Evolutionary conservation across 1,140 invertebrate genomes (phyloP).

Genomic region (Hydropsyche tenuis): DNA sequence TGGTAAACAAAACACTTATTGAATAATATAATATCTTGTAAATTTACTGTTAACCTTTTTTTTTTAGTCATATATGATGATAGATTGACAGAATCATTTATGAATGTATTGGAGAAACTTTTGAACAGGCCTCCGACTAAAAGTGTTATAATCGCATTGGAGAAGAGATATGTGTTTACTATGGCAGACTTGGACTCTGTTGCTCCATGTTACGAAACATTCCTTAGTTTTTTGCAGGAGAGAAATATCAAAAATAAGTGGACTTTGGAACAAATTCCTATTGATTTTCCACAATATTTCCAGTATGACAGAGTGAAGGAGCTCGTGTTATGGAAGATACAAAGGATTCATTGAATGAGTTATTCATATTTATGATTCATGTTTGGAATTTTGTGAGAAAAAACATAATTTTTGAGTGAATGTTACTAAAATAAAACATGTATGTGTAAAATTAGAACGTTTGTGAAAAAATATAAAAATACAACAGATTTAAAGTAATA

Average conservation of each 20-base stretch:
- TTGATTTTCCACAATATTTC: constrained; percentile 85
- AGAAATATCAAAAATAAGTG: constrained; percentile 61
- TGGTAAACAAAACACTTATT: constrained; percentile 63
- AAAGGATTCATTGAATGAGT: too few relatives aligned
- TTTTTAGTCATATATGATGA: constrained; percentile 86
- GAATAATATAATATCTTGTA: too few relatives aligned
- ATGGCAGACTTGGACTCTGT: constrained; percentile 77
- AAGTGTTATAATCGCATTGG: constrained; percentile 78
- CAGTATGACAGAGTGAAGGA: constrained; percentile 80
- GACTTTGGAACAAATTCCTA: constrained; percentile 67
- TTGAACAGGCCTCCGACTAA: constrained; percentile 67
- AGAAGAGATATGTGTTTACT: constrained; percentile 88
- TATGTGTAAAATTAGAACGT: too few relatives aligned
- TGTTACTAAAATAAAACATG: too few relatives aligned
- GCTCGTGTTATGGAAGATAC: constrained; percentile 77
- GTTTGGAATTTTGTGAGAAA: too few relatives aligned
- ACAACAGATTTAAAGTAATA: too few relatives aligned
- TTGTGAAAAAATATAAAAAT: too few relatives aligned
- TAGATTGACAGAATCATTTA: constrained; percentile 81
- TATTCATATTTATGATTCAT: too few relatives aligned
- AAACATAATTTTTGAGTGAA: too few relatives aligned
- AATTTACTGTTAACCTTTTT: background rate
- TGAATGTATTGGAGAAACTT: constrained; percentile 74
- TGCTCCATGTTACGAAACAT: constrained; percentile 86
- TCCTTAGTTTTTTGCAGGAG: constrained; percentile 67